Conservation (phyloP, 2,888 invertebrate species). For the Nomada flava region DNA sequence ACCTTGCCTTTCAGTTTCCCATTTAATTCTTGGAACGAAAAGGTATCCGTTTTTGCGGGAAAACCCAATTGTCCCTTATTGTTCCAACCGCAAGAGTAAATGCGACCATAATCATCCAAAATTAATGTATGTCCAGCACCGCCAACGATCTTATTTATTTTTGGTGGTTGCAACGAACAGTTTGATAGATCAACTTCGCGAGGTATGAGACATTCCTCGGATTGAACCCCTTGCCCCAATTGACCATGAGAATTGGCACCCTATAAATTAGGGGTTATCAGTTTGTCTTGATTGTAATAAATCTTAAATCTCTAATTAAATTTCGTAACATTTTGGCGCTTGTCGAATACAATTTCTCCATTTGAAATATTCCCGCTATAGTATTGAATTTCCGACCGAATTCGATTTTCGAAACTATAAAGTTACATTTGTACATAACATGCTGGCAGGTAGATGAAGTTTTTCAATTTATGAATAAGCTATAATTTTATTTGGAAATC, state of each 20-base stretch:
- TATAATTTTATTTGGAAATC: background rate
- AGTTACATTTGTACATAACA: background rate
- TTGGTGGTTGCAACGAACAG: slow-evolving; percentile 82
- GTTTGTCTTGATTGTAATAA: background rate
- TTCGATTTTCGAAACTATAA: slow-evolving; percentile 1
- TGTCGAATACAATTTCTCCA: background rate
- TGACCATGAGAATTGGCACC: slow-evolving; percentile 95
- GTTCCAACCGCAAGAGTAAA: slow-evolving; percentile 93
- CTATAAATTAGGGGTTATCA: slow-evolving; percentile 83
- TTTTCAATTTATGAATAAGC: background rate
- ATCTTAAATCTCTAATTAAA: too few relatives aligned
- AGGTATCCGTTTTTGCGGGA: slow-evolving; percentile 84
- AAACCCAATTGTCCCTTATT: slow-evolving; percentile 89
- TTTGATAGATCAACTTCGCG: slow-evolving; percentile 82
- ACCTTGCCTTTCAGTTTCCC: slow-evolving; percentile 79
- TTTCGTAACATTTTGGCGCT: background rate
- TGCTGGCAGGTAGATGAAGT: background rate
- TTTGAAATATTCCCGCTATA: slow-evolving; percentile 29
- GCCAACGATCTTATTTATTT: slow-evolving; percentile 88
- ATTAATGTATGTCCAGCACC: slow-evolving; percentile 92
- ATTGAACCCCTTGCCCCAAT: slow-evolving; percentile 88
- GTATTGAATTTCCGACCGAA: background rate
- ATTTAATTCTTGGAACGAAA: slow-evolving; percentile 72
- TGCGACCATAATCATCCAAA: slow-evolving; percentile 88
- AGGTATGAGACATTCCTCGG: slow-evolving; percentile 89